Percentiles rank a stretch among this genome's conserved stretches.
These are phyloP conservation scores for Denticeps clupeoides DNA, from an alignment of 2,797 vertebrate species.

Conservation along the genomic window DNA sequence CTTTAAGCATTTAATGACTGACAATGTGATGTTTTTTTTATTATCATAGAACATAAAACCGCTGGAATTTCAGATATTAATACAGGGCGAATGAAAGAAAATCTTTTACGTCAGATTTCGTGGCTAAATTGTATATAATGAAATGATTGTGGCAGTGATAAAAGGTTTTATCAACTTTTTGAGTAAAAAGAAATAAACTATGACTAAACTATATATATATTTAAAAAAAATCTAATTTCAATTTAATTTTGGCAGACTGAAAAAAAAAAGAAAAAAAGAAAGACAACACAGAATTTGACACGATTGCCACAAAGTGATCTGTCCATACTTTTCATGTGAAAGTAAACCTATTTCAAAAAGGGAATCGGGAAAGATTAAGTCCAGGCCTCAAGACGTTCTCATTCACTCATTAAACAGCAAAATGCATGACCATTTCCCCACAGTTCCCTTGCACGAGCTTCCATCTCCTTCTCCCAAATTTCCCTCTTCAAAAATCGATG, in stretches of 20 bases:
- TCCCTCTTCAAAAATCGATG: slow-evolving; percentile 1
- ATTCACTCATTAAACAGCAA: slow-evolving; percentile 6
- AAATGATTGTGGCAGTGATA: slow-evolving; percentile 3
- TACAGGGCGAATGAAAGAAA: background rate
- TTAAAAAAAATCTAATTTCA: too few relatives aligned
- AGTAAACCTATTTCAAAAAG: slow-evolving; percentile 14
- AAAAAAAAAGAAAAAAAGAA: slow-evolving; percentile 1
- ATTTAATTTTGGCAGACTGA: too few relatives aligned
- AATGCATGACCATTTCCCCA: slow-evolving; percentile 1
- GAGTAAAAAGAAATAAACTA: background rate
- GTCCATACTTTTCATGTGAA: slow-evolving; percentile 14
- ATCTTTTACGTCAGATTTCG: background rate
- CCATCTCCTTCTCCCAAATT: slow-evolving; percentile 27
- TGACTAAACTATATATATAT: too few relatives aligned
- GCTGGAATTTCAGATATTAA: too few relatives aligned
- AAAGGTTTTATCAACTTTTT: background rate
- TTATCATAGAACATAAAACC: too few relatives aligned
- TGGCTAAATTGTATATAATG: background rate
- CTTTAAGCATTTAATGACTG: too few relatives aligned
- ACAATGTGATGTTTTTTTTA: too few relatives aligned
- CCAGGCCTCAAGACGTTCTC: background rate
- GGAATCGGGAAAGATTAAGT: slow-evolving; percentile 22
- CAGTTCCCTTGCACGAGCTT: slow-evolving; percentile 23
- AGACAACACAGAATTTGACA: slow-evolving; percentile 9
- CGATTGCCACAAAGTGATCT: slow-evolving; percentile 26